Evolutionary conservation across 2,113 vertebrate genomes (phyloP).

Genomic region (Cavia aperea): DNA sequence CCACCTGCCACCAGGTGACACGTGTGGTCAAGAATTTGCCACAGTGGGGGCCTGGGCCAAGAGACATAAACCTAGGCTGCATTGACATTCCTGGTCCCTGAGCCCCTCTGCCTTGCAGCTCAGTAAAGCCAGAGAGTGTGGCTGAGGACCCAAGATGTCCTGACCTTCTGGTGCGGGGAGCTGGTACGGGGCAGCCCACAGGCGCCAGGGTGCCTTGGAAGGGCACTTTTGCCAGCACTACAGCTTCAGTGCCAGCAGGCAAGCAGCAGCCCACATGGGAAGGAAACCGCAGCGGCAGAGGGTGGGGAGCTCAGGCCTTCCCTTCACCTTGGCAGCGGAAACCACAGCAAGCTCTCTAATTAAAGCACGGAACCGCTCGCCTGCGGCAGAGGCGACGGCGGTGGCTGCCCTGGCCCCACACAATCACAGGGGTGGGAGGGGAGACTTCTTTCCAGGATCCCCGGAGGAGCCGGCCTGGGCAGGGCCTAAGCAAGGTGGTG

Average conservation of each 20-base stretch:
- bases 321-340: neutral
- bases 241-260: neutral
- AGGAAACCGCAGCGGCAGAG: neutral
- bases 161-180: neutral
- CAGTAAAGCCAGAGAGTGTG: neutral
- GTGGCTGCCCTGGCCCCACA: neutral
- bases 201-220: neutral
- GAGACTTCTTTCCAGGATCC: neutral
- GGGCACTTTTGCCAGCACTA: fast-evolving
- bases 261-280: neutral
- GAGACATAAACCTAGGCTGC: neutral
- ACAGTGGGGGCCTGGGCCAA: neutral
- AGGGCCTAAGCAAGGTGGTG: neutral
- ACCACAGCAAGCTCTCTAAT: neutral
- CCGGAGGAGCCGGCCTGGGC: constrained; percentile 23
- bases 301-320: neutral
- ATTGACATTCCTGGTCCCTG: neutral
- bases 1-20: neutral
- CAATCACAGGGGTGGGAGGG: neutral
- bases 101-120: neutral
- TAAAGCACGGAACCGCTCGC: neutral
- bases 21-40: neutral
- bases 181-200: neutral
- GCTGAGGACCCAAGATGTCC: neutral
- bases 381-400: neutral